Conservation (phyloP, 2,888 invertebrate genomes). For the Helobdella robusta region DNA sequence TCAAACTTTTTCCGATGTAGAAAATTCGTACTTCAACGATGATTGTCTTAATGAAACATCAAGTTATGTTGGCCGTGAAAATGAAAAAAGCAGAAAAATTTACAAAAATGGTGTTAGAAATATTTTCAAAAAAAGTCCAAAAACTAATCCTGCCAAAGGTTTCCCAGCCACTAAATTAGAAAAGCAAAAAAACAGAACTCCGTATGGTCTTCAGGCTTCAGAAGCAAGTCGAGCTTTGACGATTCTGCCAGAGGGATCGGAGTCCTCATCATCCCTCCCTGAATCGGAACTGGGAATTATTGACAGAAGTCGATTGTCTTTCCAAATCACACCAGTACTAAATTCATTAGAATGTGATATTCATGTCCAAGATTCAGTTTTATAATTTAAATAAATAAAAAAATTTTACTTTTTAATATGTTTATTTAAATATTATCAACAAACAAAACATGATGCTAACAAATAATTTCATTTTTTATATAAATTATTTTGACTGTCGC, state of each 20-base stretch:
- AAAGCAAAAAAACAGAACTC: neutral
- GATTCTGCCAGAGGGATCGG: neutral
- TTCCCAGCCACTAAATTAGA: neutral
- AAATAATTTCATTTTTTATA: too few species aligned
- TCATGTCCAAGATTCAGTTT: constrained; percentile 20
- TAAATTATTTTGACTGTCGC: too few species aligned
- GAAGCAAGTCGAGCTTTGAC: constrained; percentile 9
- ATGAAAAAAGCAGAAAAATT: neutral
- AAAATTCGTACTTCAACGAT: neutral
- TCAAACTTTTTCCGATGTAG: neutral
- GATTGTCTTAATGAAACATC: too few species aligned
- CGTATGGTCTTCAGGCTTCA: too few species aligned
- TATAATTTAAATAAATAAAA: constrained; percentile 12
- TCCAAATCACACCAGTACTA: constrained; percentile 5
- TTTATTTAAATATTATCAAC: too few species aligned
- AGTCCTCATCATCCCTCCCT: neutral
- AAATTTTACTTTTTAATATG: too few species aligned
- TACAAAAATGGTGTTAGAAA: neutral
- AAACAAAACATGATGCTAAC: too few species aligned
- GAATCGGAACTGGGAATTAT: constrained; percentile 7
- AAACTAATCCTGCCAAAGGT: neutral
- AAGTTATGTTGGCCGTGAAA: constrained; percentile 4
- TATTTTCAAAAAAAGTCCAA: neutral
- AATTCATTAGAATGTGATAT: constrained; percentile 10
- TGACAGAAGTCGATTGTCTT: constrained; percentile 2